These are phyloP conservation scores for Tenebrio molitor DNA, from an alignment of 1,140 invertebrate genomes.

Conservation along the genomic window DNA sequence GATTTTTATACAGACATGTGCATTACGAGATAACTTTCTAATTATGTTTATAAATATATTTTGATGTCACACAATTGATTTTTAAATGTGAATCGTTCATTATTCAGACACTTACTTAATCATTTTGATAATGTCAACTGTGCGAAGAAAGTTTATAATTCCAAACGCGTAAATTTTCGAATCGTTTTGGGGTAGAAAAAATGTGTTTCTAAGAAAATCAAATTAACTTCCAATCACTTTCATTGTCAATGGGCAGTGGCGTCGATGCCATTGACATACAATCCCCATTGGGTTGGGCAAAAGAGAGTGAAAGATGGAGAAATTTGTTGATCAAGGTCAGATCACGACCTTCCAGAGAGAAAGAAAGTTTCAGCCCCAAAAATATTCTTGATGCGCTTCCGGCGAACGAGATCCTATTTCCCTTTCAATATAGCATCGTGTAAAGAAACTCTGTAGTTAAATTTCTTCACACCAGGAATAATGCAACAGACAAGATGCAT, in stretches of 20 bases:
- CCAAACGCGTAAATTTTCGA: neutral
- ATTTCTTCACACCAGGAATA: no score
- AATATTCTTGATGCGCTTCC: neutral
- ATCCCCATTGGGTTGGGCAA: conserved; percentile 50
- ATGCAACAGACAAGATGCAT: no score
- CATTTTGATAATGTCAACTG: neutral
- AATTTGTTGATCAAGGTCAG: conserved; percentile 56
- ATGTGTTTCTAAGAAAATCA: neutral
- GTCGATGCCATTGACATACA: conserved; percentile 38
- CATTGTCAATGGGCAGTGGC: conserved; percentile 39
- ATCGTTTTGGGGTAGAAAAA: neutral
- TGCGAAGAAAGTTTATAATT: conserved; percentile 1
- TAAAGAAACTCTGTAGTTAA: no score
- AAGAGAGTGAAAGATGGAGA: conserved; percentile 54
- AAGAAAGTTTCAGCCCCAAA: conserved; percentile 52
- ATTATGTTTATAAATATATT: conserved; percentile 30
- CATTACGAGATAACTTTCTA: conserved; percentile 37
- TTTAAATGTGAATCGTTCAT: neutral
- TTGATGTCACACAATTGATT: conserved; percentile 33
- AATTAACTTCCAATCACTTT: conserved; percentile 22
- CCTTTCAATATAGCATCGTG: conserved; percentile 27
- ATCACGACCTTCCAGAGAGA: conserved; percentile 48
- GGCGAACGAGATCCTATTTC: neutral
- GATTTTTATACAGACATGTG: conserved; percentile 17
- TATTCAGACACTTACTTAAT: conserved; percentile 26